Percentiles rank a stretch among this genome's conserved stretches.
Evolutionary conservation across 2,113 vertebrate species (phyloP).

Genomic region (Carassius gibelio): DNA sequence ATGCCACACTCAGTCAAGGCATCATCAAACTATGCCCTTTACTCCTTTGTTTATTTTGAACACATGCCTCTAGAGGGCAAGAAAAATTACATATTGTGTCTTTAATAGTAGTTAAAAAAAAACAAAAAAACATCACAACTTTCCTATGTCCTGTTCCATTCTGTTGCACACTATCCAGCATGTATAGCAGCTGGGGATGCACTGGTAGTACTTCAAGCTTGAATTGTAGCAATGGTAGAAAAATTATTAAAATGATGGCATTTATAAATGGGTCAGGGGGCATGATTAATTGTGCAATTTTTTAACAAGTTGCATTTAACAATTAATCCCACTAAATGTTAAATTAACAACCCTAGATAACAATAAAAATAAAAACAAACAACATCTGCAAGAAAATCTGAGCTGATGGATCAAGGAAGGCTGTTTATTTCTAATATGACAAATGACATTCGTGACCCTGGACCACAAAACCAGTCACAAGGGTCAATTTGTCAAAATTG

Average conservation of each 20-base stretch:
- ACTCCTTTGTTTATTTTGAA: too few relatives aligned
- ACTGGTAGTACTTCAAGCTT: background rate
- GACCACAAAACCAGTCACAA: too few relatives aligned
- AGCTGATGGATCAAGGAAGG: constrained; percentile 1
- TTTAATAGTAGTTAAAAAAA: too few relatives aligned
- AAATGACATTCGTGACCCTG: background rate
- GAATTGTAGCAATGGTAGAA: constrained; percentile 5
- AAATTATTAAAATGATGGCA: background rate
- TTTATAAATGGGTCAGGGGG: background rate
- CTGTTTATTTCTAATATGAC: constrained; percentile 28
- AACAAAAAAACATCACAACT: too few relatives aligned
- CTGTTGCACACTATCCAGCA: too few relatives aligned
- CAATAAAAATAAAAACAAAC: constrained; percentile 17
- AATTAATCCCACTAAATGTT: constrained; percentile 8
- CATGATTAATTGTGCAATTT: constrained; percentile 9
- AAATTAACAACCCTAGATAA: constrained; percentile 27
- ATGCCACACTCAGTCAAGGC: too few relatives aligned
- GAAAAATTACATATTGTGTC: too few relatives aligned
- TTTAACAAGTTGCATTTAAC: constrained; percentile 3
- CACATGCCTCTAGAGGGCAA: too few relatives aligned
- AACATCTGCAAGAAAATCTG: constrained; percentile 20
- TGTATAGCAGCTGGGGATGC: background rate
- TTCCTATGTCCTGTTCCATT: too few relatives aligned
- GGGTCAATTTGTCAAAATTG: too few relatives aligned
- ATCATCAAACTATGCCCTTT: too few relatives aligned